phyloP scores from a whole-genome alignment of 2,797 vertebrate genomes.

The Darevskia mixta region DNA sequence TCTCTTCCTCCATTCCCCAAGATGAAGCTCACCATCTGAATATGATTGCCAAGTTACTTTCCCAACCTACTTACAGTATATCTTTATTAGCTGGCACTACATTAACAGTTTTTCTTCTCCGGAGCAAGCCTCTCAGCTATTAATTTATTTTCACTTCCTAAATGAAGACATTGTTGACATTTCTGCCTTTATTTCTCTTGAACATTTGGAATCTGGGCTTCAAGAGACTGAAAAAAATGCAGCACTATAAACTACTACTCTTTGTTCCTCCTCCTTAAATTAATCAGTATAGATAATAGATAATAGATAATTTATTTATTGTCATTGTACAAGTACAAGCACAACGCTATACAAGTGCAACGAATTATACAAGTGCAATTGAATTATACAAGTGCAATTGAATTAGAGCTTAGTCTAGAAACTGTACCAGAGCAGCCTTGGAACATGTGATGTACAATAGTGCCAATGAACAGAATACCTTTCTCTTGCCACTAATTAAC shows the following conservation, averaged over 20 bases:
- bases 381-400: too few species aligned
- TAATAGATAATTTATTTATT: too few species aligned
- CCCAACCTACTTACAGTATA: constrained; percentile 1
- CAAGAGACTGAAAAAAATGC: background rate
- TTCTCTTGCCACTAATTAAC: background rate
- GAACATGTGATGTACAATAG: background rate
- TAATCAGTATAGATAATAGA: background rate
- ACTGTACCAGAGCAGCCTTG: background rate
- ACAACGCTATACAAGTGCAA: too few species aligned
- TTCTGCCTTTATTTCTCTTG: background rate
- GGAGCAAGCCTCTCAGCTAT: background rate
- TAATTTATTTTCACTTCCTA: background rate
- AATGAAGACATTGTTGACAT: background rate
- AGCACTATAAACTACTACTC: background rate
- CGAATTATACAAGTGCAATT: too few species aligned
- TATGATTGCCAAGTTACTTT: background rate
- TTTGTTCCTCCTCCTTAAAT: background rate
- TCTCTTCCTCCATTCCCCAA: too few species aligned
- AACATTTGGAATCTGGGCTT: background rate
- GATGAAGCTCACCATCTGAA: background rate
- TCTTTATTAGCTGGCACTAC: background rate
- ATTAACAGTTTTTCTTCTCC: background rate
- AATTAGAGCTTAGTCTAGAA: background rate
- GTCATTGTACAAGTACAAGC: too few species aligned
- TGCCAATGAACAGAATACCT: background rate